Base-by-base conservation (phyloP, 1,140 invertebrate genomes). In the Zophobas atratus region DNA sequence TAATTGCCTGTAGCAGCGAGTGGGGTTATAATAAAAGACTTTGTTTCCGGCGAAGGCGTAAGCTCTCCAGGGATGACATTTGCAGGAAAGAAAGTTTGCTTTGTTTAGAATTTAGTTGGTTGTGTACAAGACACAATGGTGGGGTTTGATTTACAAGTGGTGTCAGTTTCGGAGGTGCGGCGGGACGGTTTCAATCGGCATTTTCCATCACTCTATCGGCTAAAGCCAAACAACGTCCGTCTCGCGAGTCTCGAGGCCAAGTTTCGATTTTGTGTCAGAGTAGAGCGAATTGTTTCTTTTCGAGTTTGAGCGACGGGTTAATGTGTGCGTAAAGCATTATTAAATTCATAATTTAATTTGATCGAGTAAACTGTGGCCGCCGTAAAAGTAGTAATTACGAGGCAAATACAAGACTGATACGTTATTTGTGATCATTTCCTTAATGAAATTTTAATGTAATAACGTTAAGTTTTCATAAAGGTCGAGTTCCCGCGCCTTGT, bases 371-470 rank as follows among this genome's bases (percentile, higher is more conserved):
- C 39, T 51, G n/a, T 20, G n/a, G 2, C 49, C 4, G 49, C 2
- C 20, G 35, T 6, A 43, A 67, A 36, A 67, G 60, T 67, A 43
- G 39, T 67, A 67, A 67, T 67, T 67, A 46, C 8, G 33, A 36
- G 20, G 39, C 39, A 1, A 32, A 67, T 3, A 43, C 60, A 48
- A 5, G n/a, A 48, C 60, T 39, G 60, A 67, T 67, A 67, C 60
- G 60, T 67, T 67, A 67, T 67, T 67, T 67, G 60, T 67, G 60
- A 67, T 53, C 46, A 76, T 76, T 70, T 76, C 63, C 75, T 70
- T 76, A 76, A 76, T 76, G 75, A 76, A 76, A 76, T 76, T 76
- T 76, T 76, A 76, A 76, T 76, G 67, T 76, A 70, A 76, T 67
- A 53, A 76, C 75, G 75, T 76, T 76, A 76, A 70, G 36, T 76